Base-by-base conservation (phyloP, 2,797 vertebrate genomes). In the Anguilla megastoma region DNA sequence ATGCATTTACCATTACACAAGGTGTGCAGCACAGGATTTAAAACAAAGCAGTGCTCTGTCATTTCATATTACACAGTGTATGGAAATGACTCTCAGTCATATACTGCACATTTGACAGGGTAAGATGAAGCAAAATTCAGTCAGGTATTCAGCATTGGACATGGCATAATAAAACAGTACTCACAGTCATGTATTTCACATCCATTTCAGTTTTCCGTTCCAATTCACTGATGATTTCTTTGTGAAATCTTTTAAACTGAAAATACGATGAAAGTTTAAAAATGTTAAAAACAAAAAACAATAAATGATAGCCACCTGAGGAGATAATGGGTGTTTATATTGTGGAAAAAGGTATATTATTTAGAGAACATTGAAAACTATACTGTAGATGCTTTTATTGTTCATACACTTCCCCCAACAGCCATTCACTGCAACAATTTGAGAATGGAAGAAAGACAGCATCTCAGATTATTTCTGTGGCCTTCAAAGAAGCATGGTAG, bases 161-260 rank as follows among this genome's bases (percentile, higher is more conserved):
- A 76, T 33, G 30, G 58, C 16, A 48, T 33, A 41, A 50, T 30
- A 16, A 9, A 56, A 71, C 30, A 0, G 0, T 89, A 96, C 98
- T 98, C 93, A 99, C 99, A 24, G 95, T 99, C 98, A 99, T 99
- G 48, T 99, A 99, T 91, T 99, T 99, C 41, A 99, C 96, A 89
- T 99, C 99, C 93, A 98, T 96, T 33, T 99, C 99, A 0, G 97
- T 99, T 95, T 99, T 99, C 96, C 95, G 98, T 93, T 99, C 98
- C 94, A 99, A 94, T 93, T 99, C 99, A 9, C 91, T 89, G 88
- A 99, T 96, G 86, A 99, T 97, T 36, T 99, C 99, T 92, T 94
- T 96, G 92, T 99, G 98, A 92, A 99, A 99, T 91, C 93, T 97
- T 94, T 96, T 99, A 91, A 99, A 97, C 99, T 99, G 94, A 58